Percentiles rank a stretch among this genome's conserved stretches.
Evolutionary conservation across 2,888 invertebrate species (phyloP).

Genomic region (Diarsia mendica): DNA sequence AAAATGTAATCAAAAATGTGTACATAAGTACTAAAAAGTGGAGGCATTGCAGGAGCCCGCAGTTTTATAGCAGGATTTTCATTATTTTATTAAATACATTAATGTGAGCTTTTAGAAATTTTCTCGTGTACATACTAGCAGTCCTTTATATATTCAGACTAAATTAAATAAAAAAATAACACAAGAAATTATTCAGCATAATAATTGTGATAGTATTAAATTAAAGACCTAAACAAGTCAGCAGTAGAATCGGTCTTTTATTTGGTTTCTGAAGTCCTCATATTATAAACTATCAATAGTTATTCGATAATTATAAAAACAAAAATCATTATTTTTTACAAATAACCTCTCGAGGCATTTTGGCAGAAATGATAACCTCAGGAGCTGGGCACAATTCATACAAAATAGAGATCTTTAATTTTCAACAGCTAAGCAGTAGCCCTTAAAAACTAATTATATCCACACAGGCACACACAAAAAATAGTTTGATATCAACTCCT

Average conservation of each 20-base stretch:
- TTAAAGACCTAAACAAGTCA: too few relatives aligned
- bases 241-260: too few relatives aligned
- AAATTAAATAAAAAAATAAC: slow-evolving; percentile 6
- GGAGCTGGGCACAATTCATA: slow-evolving; percentile 6
- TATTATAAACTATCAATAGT: too few relatives aligned
- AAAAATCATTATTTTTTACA: too few relatives aligned
- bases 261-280: too few relatives aligned
- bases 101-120: neutral
- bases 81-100: neutral
- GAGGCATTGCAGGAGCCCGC: too few relatives aligned
- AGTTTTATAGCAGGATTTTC: neutral
- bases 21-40: too few relatives aligned
- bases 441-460: slow-evolving; percentile 7
- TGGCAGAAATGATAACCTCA: neutral
- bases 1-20: too few relatives aligned
- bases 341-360: too few relatives aligned
- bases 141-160: slow-evolving; percentile 11
- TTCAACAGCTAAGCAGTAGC: slow-evolving; percentile 27
- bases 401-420: slow-evolving; percentile 47
- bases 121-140: neutral
- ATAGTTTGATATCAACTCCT: neutral
- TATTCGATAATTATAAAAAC: too few relatives aligned
- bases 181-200: too few relatives aligned
- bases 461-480: slow-evolving; percentile 1
- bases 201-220: too few relatives aligned